Evolutionary conservation across 2,888 invertebrate species (phyloP).

Genomic region (Autographa gamma): DNA sequence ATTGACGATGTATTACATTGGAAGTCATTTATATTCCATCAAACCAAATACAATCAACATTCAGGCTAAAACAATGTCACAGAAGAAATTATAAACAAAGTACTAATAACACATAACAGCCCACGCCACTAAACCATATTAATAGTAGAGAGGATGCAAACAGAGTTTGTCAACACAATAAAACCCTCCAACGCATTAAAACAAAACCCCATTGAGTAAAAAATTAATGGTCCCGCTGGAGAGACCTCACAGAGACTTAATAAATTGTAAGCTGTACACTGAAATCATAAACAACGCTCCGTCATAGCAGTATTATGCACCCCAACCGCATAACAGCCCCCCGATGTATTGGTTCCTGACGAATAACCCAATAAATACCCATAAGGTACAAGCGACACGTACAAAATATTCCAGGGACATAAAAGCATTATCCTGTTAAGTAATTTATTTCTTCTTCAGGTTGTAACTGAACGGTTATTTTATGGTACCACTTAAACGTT

Average conservation of each 20-base stretch:
- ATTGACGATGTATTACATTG: not conserved
- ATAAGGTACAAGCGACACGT: slow-evolving; percentile 86
- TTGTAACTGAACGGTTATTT: slow-evolving; percentile 84
- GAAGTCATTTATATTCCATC: not conserved
- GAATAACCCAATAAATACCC: slow-evolving; percentile 88
- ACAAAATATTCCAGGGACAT: slow-evolving; percentile 85
- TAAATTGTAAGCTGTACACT: slow-evolving; percentile 78
- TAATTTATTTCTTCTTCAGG: slow-evolving; percentile 88
- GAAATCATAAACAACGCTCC: slow-evolving; percentile 81
- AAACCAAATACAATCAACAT: not conserved
- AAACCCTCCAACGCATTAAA: slow-evolving; percentile 33
- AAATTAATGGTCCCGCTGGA: slow-evolving; percentile 57
- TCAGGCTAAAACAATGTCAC: not conserved
- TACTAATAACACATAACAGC: not conserved
- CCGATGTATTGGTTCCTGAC: slow-evolving; percentile 84
- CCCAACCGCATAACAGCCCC: slow-evolving; percentile 85
- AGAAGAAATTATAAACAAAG: not conserved
- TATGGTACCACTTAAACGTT: slow-evolving; percentile 86
- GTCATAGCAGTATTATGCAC: slow-evolving; percentile 83
- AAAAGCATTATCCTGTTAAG: slow-evolving; percentile 88
- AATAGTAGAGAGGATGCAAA: not conserved
- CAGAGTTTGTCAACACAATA: slow-evolving; percentile 13
- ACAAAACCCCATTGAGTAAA: slow-evolving; percentile 46
- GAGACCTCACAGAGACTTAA: slow-evolving; percentile 73
- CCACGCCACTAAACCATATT: not conserved